Percentiles rank a stretch among this genome's conserved stretches.
These are phyloP conservation scores for Gisinianus flammeolus DNA, from an alignment of 2,888 invertebrate species.

Conservation along the genomic window DNA sequence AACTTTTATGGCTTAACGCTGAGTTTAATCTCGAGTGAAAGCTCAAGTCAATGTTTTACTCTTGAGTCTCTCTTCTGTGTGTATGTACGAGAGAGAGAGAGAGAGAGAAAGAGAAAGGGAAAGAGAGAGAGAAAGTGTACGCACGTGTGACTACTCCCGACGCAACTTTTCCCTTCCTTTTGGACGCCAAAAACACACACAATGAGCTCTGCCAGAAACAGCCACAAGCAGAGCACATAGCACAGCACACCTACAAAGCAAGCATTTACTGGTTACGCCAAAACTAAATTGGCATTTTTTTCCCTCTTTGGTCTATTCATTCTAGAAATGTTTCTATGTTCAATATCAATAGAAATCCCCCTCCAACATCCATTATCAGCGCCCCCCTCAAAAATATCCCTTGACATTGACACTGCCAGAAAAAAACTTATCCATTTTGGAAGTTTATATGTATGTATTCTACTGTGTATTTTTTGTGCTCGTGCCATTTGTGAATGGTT, in stretches of 20 bases:
- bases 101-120: neutral
- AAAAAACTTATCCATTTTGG: no score
- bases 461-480: no score
- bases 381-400: no score
- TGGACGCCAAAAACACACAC: no score
- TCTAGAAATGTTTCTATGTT: no score
- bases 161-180: neutral
- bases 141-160: neutral
- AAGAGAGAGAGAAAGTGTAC: neutral
- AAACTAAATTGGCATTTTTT: neutral
- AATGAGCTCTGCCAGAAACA: neutral
- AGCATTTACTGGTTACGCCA: neutral
- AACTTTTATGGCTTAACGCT: neutral
- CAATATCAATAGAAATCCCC: no score
- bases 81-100: neutral
- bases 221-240: neutral
- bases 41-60: neutral
- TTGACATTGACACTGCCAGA: no score
- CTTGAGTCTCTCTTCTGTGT: neutral
- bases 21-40: neutral
- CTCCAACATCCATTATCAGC: no score
- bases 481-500: no score
- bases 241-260: neutral
- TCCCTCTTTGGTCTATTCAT: no score
- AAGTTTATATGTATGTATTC: no score